Evolutionary conservation across 2,113 vertebrate genomes (phyloP), one percentile per base, ranked within the genome.

Genomic region (Toxostoma redivivum): DNA sequence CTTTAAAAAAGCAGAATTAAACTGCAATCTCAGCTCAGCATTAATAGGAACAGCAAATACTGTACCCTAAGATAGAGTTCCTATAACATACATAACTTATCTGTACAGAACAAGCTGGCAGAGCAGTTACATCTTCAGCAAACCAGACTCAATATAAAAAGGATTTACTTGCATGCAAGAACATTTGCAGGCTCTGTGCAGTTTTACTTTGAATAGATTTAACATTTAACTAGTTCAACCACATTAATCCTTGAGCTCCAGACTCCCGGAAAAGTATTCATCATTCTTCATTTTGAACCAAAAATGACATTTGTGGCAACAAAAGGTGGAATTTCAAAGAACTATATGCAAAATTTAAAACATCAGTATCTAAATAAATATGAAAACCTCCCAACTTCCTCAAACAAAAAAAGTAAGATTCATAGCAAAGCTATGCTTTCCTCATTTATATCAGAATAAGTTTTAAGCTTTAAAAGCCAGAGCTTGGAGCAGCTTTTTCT

Each of bases 121-220:
- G 85, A 83, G 64, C 71, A 92, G 85, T 92, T 94, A 90, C 0
- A 1, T 95, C 93, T 93, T 92, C 35, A 96, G 93, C 67, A 82
- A 96, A 78, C 62, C 76, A 88, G 60, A 86, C 92, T 90, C 82
- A 93, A 96, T 88, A 96, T 86, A 85, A 96, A 94, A 95, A 92
- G 93, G 95, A 96, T 96, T 97, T 96, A 94, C 92, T 92, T 77
- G 85, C 82, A 81, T 80, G 67, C 79, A 84, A 51, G 90, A 93
- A 88, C 76, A 95, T 94, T 95, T 96, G 85, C 91, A 77, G 44
- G 67, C 67, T 88, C 82, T 64, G 12, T 83, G 90, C 72, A 93
- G 88, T 92, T 96, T 88, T 94, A 90, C 88, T 95, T 92, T 83
- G 92, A 96, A 96, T 84, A 96, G 92, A 95, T 95, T 93, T 97